These are phyloP conservation scores for Urocynchramus pylzowi DNA, from an alignment of 2,113 vertebrate species.

Conservation along the genomic window DNA sequence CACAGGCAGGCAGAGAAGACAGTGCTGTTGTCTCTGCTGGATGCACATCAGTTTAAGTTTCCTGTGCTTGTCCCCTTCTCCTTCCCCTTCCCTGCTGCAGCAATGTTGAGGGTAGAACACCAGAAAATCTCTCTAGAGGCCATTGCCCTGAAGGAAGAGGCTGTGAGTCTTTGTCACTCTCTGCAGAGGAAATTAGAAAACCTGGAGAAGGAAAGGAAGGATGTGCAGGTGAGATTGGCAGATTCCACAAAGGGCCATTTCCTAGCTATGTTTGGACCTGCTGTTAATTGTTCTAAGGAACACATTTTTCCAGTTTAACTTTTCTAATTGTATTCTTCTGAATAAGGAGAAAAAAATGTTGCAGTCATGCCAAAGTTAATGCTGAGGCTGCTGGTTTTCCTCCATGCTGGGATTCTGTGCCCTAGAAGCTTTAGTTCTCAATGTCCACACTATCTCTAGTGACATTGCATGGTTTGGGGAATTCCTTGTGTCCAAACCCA, in stretches of 20 bases:
- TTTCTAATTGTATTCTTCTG: background rate
- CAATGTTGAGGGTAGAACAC: too few relatives aligned
- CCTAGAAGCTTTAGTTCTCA: background rate
- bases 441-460: background rate
- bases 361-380: background rate
- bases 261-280: background rate
- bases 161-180: too few relatives aligned
- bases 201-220: background rate
- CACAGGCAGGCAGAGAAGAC: background rate
- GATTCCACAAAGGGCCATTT: background rate
- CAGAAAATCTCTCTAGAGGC: too few relatives aligned
- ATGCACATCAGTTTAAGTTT: background rate
- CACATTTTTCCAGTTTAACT: background rate
- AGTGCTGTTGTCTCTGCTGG: background rate
- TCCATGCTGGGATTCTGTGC: background rate
- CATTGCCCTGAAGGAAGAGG: too few relatives aligned
- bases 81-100: constrained; percentile 20
- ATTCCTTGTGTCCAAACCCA: background rate
- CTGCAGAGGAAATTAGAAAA: constrained; percentile 35
- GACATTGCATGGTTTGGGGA: background rate
- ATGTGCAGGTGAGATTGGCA: background rate
- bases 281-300: background rate
- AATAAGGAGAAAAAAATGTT: background rate
- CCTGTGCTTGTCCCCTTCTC: background rate
- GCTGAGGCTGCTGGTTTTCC: background rate